Percentiles rank a stretch among this genome's conserved stretches.
Evolutionary conservation across 2,797 vertebrate species (phyloP).

Genomic region (Microctenopoma steveboyesi): DNA sequence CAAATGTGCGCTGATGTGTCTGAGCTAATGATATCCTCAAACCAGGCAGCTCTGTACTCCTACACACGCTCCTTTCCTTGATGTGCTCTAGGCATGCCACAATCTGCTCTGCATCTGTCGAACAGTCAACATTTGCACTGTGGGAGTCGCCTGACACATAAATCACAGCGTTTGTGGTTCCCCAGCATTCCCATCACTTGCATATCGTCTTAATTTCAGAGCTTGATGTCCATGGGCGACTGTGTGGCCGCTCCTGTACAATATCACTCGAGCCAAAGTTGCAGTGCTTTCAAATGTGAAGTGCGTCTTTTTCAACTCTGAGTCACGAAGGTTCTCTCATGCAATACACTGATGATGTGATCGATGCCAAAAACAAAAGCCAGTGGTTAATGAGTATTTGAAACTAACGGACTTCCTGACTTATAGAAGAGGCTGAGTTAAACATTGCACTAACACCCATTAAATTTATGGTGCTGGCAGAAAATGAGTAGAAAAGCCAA

Average conservation of each 20-base stretch:
- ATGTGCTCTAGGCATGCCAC: conserved; percentile 31
- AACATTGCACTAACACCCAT: neutral
- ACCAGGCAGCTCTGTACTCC: conserved; percentile 41
- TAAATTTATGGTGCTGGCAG: neutral
- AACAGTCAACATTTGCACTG: conserved; percentile 27
- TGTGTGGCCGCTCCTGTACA: neutral
- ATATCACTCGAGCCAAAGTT: conserved; percentile 11
- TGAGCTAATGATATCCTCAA: conserved; percentile 50
- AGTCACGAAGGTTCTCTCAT: conserved; percentile 39
- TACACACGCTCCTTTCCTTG: conserved; percentile 15
- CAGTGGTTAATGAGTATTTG: conserved; percentile 21
- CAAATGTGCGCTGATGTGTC: conserved; percentile 40
- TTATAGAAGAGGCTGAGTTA: conserved; percentile 11
- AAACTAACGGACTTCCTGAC: conserved; percentile 25
- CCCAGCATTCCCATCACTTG: conserved; percentile 5
- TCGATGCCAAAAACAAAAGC: conserved; percentile 32
- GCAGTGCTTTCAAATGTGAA: conserved; percentile 9
- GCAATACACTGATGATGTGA: conserved; percentile 8
- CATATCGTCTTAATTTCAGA: conserved; percentile 7
- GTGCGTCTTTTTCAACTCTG: conserved; percentile 1
- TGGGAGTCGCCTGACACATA: conserved; percentile 28
- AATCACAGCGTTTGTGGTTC: conserved; percentile 8
- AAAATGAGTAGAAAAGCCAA: neutral
- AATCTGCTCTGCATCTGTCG: conserved; percentile 44
- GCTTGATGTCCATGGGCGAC: conserved; percentile 11